A percentile compares a stretch with the other conserved stretches of the same genome.
These are phyloP conservation scores for Uria lomvia DNA, from an alignment of 2,113 vertebrate species.

Conservation along the genomic window DNA sequence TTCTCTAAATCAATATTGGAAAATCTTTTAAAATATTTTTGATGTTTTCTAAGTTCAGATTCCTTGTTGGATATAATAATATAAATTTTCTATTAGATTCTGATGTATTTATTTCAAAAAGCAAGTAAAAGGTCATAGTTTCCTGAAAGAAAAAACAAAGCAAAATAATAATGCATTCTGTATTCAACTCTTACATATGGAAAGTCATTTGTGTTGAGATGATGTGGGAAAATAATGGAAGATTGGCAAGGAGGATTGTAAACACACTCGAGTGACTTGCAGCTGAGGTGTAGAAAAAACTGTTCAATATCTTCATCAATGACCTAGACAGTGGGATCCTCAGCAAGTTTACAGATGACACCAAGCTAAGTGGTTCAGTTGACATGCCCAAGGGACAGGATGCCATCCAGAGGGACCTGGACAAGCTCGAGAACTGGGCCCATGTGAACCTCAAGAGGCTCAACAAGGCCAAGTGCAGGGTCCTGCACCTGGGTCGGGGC, in stretches of 20 bases:
- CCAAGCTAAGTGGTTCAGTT: too few species aligned
- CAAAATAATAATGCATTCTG: background rate
- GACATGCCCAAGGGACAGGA: too few species aligned
- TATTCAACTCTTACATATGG: background rate
- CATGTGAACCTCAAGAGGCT: too few species aligned
- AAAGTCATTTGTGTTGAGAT: conserved; percentile 12
- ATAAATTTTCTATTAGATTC: background rate
- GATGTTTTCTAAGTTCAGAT: background rate
- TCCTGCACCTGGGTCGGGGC: too few species aligned
- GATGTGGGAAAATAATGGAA: background rate
- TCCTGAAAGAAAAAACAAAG: background rate
- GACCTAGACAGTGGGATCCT: too few species aligned
- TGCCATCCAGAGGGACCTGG: too few species aligned
- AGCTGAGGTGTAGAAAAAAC: background rate
- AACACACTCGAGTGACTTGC: too few species aligned
- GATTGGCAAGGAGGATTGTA: too few species aligned
- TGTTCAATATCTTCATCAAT: too few species aligned
- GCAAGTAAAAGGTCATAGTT: conserved; percentile 30
- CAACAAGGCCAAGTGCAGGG: too few species aligned
- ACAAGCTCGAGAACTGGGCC: too few species aligned
- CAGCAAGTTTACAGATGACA: too few species aligned
- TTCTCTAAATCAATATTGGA: background rate
- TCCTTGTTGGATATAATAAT: background rate
- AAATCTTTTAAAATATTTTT: background rate
- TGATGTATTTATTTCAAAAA: background rate